Evolutionary conservation across 1,140 invertebrate genomes (phyloP).

Genomic region (Solenopsis fugax): DNA sequence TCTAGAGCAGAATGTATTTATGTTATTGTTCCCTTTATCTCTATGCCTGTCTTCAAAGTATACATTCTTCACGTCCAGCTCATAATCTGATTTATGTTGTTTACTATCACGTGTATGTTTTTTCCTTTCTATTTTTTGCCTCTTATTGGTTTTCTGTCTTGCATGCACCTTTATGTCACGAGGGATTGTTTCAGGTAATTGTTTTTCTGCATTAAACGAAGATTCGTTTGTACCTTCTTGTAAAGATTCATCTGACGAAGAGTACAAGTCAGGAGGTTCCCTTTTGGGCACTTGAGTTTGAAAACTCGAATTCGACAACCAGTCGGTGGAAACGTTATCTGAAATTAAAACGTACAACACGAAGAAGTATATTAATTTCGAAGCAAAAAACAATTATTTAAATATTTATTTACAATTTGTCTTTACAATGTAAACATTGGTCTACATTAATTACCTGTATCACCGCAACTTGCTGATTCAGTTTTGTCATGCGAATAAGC

Average conservation of each 20-base stretch:
- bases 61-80: slow-evolving; percentile 83
- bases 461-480: slow-evolving; percentile 33
- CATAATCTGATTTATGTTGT: slow-evolving; percentile 73
- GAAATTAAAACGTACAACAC: slow-evolving; percentile 19
- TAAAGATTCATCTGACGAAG: slow-evolving; percentile 73
- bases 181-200: slow-evolving; percentile 9
- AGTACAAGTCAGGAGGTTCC: slow-evolving; percentile 70
- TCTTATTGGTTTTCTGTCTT: slow-evolving; percentile 68
- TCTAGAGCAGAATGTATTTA: slow-evolving; percentile 85
- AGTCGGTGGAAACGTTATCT: slow-evolving; percentile 65
- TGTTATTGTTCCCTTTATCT: slow-evolving; percentile 83
- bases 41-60: slow-evolving; percentile 87
- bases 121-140: slow-evolving; percentile 74
- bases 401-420: slow-evolving; percentile 14
- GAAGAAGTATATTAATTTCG: neutral
- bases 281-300: slow-evolving; percentile 53
- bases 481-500: slow-evolving; percentile 71
- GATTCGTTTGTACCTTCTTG: neutral
- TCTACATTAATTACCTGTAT: slow-evolving; percentile 57
- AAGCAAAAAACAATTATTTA: neutral
- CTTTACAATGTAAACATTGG: slow-evolving; percentile 7
- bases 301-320: slow-evolving; percentile 82
- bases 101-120: slow-evolving; percentile 43
- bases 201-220: slow-evolving; percentile 30
- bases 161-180: slow-evolving; percentile 7